Conservation (phyloP, 2,797 vertebrate genomes). For the Epinephelus malabaricus region DNA sequence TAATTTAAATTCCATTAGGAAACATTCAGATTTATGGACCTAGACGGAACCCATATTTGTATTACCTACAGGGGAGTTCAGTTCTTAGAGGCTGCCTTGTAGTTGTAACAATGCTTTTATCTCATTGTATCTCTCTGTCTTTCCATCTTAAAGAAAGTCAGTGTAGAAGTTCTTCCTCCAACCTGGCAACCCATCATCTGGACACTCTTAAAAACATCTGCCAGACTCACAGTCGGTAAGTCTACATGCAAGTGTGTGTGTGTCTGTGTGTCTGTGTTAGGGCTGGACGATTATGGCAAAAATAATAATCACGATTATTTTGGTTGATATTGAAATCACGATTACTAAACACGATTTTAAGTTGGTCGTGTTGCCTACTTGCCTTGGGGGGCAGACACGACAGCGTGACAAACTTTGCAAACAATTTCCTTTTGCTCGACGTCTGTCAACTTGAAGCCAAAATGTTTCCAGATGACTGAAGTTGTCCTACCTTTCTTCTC, state of each 20-base stretch:
- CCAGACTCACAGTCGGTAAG: slow-evolving; percentile 92
- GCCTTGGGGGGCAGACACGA: no score
- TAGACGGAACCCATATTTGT: not conserved
- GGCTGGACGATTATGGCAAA: no score
- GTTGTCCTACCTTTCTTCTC: no score
- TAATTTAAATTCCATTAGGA: slow-evolving; percentile 19
- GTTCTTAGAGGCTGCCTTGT: not conserved
- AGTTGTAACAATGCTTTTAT: not conserved
- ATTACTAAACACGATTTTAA: no score
- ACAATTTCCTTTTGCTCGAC: no score
- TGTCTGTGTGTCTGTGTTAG: no score
- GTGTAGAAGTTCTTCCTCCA: slow-evolving; percentile 82
- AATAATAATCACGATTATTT: no score
- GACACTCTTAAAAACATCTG: slow-evolving; percentile 90
- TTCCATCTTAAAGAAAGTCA: slow-evolving; percentile 85
- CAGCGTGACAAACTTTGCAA: no score
- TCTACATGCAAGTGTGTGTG: slow-evolving; percentile 24
- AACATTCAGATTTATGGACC: slow-evolving; percentile 16
- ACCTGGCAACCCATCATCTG: slow-evolving; percentile 86
- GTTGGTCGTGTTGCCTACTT: no score
- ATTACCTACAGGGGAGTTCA: not conserved
- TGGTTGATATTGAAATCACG: no score
- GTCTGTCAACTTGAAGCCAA: no score
- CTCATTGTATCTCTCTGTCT: slow-evolving; percentile 13
- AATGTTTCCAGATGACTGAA: no score